These are phyloP conservation scores for Pseudomugil gertrudae DNA, from an alignment of 2,797 vertebrate genomes.

Conservation along the genomic window DNA sequence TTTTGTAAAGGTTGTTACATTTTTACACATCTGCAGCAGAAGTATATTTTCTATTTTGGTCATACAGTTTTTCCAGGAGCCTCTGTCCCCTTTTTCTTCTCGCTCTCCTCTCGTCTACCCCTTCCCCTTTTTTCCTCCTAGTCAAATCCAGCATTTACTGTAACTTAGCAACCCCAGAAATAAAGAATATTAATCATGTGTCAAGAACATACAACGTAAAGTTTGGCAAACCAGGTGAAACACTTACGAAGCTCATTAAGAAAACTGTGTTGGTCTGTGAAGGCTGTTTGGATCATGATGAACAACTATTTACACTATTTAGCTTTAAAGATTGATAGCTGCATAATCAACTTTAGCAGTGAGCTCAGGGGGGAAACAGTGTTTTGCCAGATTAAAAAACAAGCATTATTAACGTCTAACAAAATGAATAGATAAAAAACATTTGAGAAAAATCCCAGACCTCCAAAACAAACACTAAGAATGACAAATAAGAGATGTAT, in stretches of 20 bases:
- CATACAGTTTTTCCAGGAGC: too few species aligned
- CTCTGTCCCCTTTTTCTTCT: background rate
- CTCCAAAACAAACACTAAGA: background rate
- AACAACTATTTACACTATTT: too few species aligned
- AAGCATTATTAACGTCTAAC: background rate
- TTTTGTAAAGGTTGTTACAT: too few species aligned
- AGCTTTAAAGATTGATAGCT: background rate
- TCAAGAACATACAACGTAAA: too few species aligned
- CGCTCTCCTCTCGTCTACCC: too few species aligned
- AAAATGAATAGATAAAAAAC: background rate
- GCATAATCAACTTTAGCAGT: slow-evolving; percentile 4
- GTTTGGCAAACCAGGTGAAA: background rate
- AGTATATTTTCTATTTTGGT: background rate
- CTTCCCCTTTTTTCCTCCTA: background rate
- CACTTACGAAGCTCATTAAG: background rate
- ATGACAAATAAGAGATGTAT: background rate
- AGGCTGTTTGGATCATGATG: background rate
- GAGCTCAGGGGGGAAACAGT: slow-evolving; percentile 9
- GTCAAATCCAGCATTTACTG: background rate
- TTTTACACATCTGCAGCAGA: background rate
- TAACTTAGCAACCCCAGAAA: background rate
- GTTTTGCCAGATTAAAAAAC: background rate
- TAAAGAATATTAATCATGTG: too few species aligned
- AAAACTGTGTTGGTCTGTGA: background rate
- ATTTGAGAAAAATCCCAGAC: background rate